A percentile compares a stretch with the other conserved stretches of the same genome.
Evolutionary conservation across 2,888 invertebrate genomes (phyloP).

Genomic region (Gastracanthus pulcherrimus): DNA sequence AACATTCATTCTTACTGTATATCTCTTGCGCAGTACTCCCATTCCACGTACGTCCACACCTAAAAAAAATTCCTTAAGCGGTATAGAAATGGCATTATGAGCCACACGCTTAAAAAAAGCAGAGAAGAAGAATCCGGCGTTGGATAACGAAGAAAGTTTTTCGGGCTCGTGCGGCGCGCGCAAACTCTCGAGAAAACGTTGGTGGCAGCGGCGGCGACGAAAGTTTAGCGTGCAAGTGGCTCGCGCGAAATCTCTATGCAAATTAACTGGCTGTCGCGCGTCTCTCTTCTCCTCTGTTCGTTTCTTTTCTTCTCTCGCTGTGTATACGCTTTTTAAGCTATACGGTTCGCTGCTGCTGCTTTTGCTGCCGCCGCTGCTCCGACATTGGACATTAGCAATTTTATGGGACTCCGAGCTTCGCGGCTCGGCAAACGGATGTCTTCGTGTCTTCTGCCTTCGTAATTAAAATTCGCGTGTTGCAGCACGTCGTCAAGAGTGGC

Average conservation of each 20-base stretch:
- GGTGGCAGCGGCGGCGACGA: background rate
- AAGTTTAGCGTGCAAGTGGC: no score
- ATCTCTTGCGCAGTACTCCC: no score
- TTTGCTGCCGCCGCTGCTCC: no score
- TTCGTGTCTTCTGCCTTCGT: background rate
- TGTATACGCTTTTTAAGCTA: background rate
- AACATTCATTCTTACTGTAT: no score
- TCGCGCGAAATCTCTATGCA: slow-evolving; percentile 58
- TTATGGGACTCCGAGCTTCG: background rate
- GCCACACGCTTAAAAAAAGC: background rate
- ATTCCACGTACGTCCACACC: no score
- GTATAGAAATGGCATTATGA: no score
- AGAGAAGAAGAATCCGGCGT: background rate
- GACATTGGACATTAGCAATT: slow-evolving; percentile 33
- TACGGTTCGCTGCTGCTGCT: no score
- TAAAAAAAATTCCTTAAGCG: no score
- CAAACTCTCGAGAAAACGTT: background rate
- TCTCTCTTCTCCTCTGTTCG: background rate
- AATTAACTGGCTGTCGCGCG: slow-evolving; percentile 45
- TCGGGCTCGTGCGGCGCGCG: background rate
- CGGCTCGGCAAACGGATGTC: background rate
- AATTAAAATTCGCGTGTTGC: background rate
- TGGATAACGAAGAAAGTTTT: slow-evolving; percentile 5
- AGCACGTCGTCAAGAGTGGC: background rate
- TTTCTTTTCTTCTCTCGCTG: background rate